Evolutionary conservation across 2,113 vertebrate species (phyloP).

Genomic region (Antigone vipio): DNA sequence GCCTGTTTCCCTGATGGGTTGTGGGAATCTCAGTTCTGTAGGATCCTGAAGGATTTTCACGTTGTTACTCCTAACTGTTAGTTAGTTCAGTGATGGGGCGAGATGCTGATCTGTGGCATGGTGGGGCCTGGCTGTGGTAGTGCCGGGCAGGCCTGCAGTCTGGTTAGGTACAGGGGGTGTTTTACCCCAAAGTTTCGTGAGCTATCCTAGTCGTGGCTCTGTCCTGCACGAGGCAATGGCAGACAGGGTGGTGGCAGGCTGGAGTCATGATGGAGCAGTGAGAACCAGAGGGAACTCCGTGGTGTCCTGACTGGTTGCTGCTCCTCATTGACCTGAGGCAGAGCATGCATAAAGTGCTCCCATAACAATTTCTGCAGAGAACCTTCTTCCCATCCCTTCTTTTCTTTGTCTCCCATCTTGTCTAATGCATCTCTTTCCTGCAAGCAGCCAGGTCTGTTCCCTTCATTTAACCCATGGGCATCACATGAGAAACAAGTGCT

Average conservation of each 20-base stretch:
- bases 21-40: not conserved
- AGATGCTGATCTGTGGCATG: rapidly evolving
- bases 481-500: not conserved
- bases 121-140: not conserved
- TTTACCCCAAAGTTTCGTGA: not conserved
- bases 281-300: not conserved
- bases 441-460: not conserved
- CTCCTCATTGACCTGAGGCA: not conserved
- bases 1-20: not conserved
- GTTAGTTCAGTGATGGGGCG: rapidly evolving
- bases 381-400: not conserved
- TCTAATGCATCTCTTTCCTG: not conserved
- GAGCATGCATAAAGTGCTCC: not conserved
- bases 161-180: rapidly evolving
- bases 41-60: not conserved
- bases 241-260: not conserved
- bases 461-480: not conserved
- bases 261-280: not conserved
- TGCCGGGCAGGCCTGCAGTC: not conserved
- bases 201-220: not conserved
- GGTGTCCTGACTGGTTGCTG: not conserved
- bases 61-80: not conserved
- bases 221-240: rapidly evolving
- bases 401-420: not conserved
- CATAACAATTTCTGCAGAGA: not conserved